Percentiles rank a stretch among this genome's conserved stretches.
These are phyloP conservation scores for Baryphthengus martii DNA, from an alignment of 2,113 vertebrate genomes.

Conservation along the genomic window DNA sequence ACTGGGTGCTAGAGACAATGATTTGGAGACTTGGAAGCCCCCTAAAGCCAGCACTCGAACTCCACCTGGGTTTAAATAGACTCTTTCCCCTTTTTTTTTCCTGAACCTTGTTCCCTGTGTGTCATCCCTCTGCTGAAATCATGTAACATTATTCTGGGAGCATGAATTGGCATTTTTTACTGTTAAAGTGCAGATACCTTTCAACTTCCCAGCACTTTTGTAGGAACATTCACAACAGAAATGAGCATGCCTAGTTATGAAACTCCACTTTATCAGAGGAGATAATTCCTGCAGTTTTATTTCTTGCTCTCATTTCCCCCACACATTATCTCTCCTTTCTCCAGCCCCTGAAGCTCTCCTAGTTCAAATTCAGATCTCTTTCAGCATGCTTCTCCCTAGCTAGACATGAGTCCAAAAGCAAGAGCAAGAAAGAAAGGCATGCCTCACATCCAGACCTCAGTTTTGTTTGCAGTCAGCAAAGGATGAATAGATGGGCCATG, in stretches of 20 bases:
- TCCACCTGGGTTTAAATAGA: background rate
- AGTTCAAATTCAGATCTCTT: background rate
- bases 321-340: background rate
- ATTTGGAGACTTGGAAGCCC: background rate
- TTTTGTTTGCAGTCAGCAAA: background rate
- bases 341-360: background rate
- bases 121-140: background rate
- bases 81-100: background rate
- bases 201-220: background rate
- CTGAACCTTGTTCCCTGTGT: background rate
- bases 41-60: background rate
- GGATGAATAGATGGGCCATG: background rate
- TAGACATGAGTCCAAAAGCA: background rate
- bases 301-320: background rate
- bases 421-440: background rate
- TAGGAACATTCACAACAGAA: background rate
- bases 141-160: background rate
- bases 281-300: background rate
- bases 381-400: background rate
- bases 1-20: background rate
- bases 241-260: background rate
- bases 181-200: background rate
- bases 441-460: background rate
- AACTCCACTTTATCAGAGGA: background rate
- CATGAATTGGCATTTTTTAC: background rate